phyloP scores from a whole-genome alignment of 2,113 vertebrate genomes.

The Lanius collurio region DNA sequence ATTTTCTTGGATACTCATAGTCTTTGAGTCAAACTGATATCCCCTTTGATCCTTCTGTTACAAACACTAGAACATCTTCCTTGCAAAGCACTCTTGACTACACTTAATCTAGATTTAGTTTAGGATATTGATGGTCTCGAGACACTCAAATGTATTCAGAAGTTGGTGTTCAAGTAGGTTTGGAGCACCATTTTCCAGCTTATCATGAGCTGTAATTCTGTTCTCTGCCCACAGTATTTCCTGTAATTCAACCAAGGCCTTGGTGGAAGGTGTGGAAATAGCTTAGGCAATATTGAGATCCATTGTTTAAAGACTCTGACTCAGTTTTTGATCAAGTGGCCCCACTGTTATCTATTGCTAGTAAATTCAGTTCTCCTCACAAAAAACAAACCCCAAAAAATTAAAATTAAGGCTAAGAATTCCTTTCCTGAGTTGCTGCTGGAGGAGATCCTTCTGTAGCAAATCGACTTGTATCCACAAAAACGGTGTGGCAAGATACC shows the following conservation, averaged over 20 bases:
- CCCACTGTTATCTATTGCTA: not conserved
- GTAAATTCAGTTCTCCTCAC: not conserved
- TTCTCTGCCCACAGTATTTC: conserved; percentile 1
- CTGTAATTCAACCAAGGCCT: conserved; percentile 1
- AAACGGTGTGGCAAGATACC: conserved; percentile 56
- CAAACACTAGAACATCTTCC: not conserved
- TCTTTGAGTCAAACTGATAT: not conserved
- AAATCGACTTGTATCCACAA: conserved; percentile 68
- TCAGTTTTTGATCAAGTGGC: not conserved
- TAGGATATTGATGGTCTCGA: not conserved
- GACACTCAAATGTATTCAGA: not conserved
- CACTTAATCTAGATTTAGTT: not conserved
- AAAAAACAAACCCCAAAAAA: not conserved
- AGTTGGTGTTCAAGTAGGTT: not conserved
- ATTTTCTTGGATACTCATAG: not conserved
- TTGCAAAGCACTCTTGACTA: not conserved
- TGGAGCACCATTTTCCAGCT: not conserved
- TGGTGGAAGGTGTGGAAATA: conserved; percentile 23
- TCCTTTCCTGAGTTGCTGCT: not conserved
- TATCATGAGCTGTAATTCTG: not conserved
- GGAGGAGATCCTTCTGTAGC: conserved; percentile 23
- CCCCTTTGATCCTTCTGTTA: not conserved
- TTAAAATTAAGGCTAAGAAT: not conserved
- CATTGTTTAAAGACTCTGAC: conserved; percentile 8
- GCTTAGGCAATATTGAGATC: not conserved